A percentile compares a stretch with the other conserved stretches of the same genome.
Conservation (phyloP, 2,113 vertebrate genomes). For the Dascyllus trimaculatus region DNA sequence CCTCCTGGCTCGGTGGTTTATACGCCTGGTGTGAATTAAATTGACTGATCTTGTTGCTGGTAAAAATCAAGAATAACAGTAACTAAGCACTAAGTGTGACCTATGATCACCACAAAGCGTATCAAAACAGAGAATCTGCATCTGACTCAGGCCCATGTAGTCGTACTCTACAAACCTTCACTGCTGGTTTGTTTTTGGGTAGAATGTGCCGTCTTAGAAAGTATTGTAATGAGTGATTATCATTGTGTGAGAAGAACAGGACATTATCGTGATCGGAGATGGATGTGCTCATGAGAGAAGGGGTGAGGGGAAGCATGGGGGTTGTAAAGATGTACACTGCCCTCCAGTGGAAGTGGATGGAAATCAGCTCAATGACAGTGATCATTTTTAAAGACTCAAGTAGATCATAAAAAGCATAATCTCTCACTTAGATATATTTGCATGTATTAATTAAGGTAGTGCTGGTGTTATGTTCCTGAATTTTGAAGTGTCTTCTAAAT, state of each 20-base stretch:
- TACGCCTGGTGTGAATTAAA: conserved; percentile 48
- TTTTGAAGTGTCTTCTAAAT: too few relatives aligned
- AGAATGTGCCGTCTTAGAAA: conserved; percentile 22
- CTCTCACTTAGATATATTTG: too few relatives aligned
- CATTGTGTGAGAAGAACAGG: not conserved
- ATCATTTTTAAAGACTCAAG: too few relatives aligned
- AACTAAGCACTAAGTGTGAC: conserved; percentile 2
- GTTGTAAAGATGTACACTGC: conserved; percentile 63
- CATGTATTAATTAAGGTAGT: too few relatives aligned
- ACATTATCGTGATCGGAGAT: conserved; percentile 16
- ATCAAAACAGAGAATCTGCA: not conserved
- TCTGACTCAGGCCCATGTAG: conserved; percentile 16
- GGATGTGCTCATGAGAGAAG: conserved; percentile 18
- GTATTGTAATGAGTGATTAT: conserved; percentile 1
- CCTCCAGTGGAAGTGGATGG: conserved; percentile 64
- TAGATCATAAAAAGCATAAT: too few relatives aligned
- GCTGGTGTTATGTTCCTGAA: too few relatives aligned
- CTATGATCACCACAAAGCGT: not conserved
- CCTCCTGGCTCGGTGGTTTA: conserved; percentile 7
- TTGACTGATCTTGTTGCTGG: conserved; percentile 7
- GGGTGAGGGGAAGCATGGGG: not conserved
- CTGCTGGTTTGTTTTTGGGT: conserved; percentile 11
- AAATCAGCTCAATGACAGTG: not conserved
- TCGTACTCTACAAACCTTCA: not conserved
- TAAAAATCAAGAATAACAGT: not conserved